A percentile compares a stretch with the other conserved stretches of the same genome.
These are phyloP conservation scores for Baccha elongata DNA, from an alignment of 2,888 invertebrate genomes.

Conservation along the genomic window DNA sequence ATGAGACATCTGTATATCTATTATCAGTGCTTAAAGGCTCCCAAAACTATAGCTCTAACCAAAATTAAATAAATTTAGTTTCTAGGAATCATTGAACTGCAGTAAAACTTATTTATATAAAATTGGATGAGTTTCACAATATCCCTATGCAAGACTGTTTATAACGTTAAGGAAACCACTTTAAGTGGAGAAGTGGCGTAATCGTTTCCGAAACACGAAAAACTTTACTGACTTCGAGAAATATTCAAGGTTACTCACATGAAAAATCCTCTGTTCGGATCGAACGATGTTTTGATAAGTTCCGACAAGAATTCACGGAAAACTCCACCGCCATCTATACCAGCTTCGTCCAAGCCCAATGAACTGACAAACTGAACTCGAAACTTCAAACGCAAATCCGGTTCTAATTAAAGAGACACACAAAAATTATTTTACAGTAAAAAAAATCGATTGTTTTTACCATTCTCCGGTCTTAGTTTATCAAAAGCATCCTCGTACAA, in stretches of 20 bases:
- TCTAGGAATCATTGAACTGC: too few relatives aligned
- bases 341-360: slow-evolving; percentile 96
- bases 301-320: slow-evolving; percentile 98
- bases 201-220: too few relatives aligned
- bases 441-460: slow-evolving; percentile 82
- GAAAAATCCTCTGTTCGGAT: slow-evolving; percentile 98
- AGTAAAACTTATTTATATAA: too few relatives aligned
- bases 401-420: slow-evolving; percentile 84
- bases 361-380: slow-evolving; percentile 95
- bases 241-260: slow-evolving; percentile 79
- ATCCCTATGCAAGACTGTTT: too few relatives aligned
- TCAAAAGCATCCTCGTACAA: slow-evolving; percentile 99
- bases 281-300: slow-evolving; percentile 96
- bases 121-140: too few relatives aligned
- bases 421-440: not conserved
- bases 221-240: too few relatives aligned
- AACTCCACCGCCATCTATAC: slow-evolving; percentile 98
- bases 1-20: too few relatives aligned
- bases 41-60: too few relatives aligned
- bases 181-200: too few relatives aligned
- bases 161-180: too few relatives aligned
- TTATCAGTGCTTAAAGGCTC: too few relatives aligned
- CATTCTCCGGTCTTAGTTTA: slow-evolving; percentile 94
- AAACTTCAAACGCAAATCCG: slow-evolving; percentile 92
- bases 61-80: too few relatives aligned